Evolutionary conservation across 2,113 vertebrate genomes (phyloP).

Genomic region (Anhinga anhinga): DNA sequence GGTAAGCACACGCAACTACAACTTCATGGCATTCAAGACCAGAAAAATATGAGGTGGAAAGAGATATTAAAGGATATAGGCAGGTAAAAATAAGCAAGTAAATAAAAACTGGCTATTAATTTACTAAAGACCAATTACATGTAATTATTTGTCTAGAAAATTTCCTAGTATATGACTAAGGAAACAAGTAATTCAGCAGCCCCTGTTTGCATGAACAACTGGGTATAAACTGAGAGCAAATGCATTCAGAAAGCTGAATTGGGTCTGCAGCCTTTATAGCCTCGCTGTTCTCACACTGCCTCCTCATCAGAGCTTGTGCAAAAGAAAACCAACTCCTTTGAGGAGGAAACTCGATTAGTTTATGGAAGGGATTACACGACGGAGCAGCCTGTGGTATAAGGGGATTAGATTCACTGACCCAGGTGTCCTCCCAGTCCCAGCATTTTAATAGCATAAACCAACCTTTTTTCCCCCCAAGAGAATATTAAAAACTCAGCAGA

Average conservation of each 20-base stretch:
- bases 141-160: background rate
- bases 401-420: background rate
- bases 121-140: background rate
- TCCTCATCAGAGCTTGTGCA: fast-evolving
- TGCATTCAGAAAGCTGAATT: fast-evolving
- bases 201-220: fast-evolving
- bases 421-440: background rate
- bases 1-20: background rate
- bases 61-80: background rate
- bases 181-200: background rate
- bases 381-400: background rate
- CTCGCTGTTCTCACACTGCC: background rate
- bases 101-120: background rate
- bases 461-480: background rate
- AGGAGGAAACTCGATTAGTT: fast-evolving
- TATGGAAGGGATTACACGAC: background rate
- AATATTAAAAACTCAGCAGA: fast-evolving
- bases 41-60: background rate
- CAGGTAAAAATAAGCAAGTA: background rate
- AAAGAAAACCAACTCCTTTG: fast-evolving
- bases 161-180: fast-evolving
- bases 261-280: background rate
- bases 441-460: fast-evolving
- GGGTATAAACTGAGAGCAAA: fast-evolving
- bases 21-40: background rate